A percentile compares a stretch with the other conserved stretches of the same genome.
These are phyloP conservation scores for Icerya purchasi DNA, from an alignment of 2,888 invertebrate species.

Conservation along the genomic window DNA sequence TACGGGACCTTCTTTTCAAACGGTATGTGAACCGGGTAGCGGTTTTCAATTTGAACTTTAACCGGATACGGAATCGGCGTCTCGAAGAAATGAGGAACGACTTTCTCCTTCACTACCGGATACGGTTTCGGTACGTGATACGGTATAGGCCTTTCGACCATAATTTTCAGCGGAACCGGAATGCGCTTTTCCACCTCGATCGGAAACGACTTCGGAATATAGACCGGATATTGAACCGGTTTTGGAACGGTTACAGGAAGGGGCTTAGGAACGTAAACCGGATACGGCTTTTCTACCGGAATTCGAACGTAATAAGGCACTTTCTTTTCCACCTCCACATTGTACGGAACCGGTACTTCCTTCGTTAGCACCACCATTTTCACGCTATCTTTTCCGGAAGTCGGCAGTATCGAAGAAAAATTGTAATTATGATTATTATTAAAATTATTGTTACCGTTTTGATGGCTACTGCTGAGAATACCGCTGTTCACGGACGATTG, in stretches of 20 bases:
- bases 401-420: not conserved
- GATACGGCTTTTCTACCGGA: conserved; percentile 29
- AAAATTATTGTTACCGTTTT: too few relatives aligned
- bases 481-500: not conserved
- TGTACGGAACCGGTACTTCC: conserved; percentile 49
- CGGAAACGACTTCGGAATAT: conserved; percentile 35
- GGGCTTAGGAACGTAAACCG: conserved; percentile 52
- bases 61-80: conserved; percentile 43
- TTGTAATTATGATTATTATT: too few relatives aligned
- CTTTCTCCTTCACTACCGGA: conserved; percentile 51
- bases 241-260: conserved; percentile 34
- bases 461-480: not conserved
- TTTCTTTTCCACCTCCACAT: conserved; percentile 31
- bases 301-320: conserved; percentile 52
- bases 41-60: conserved; percentile 23
- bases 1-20: conserved; percentile 45
- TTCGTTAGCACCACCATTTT: conserved; percentile 23
- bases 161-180: conserved; percentile 44
- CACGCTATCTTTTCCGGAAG: not conserved
- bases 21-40: conserved; percentile 16
- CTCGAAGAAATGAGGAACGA: conserved; percentile 31
- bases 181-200: conserved; percentile 23
- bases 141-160: conserved; percentile 27
- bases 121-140: conserved; percentile 55
- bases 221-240: conserved; percentile 38